phyloP scores from a whole-genome alignment of 2,113 vertebrate species.

The Illadopsis cleaveri region DNA sequence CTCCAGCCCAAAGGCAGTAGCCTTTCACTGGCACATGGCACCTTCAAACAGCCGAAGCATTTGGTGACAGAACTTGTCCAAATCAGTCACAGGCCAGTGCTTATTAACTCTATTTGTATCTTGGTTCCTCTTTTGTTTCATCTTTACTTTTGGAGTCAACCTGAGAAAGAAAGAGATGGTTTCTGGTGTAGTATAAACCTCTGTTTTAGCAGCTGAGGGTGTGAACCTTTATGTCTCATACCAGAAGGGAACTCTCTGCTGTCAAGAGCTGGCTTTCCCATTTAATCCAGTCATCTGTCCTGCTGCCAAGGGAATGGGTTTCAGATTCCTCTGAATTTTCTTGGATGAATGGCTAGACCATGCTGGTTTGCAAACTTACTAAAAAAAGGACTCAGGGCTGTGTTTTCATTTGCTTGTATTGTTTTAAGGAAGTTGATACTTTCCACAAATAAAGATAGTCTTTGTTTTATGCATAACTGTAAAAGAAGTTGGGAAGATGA shows the following conservation, averaged over 20 bases:
- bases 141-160: not conserved
- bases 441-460: not conserved
- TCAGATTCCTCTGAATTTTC: constrained; percentile 12
- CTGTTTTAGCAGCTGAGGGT: not conserved
- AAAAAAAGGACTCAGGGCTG: not conserved
- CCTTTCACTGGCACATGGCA: not conserved
- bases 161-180: not conserved
- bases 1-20: not conserved
- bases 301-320: not conserved
- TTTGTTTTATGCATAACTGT: not conserved
- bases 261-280: not conserved
- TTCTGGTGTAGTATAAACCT: not conserved
- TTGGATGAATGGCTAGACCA: not conserved
- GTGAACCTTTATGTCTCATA: not conserved
- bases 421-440: not conserved
- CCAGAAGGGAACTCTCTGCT: not conserved
- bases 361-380: not conserved
- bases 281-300: not conserved
- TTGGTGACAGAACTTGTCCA: not conserved
- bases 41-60: not conserved
- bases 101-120: not conserved
- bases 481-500: not conserved
- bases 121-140: not conserved
- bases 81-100: not conserved
- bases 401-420: not conserved